Conservation (phyloP, 1,140 invertebrate genomes). For the Metaphire vulgaris region DNA sequence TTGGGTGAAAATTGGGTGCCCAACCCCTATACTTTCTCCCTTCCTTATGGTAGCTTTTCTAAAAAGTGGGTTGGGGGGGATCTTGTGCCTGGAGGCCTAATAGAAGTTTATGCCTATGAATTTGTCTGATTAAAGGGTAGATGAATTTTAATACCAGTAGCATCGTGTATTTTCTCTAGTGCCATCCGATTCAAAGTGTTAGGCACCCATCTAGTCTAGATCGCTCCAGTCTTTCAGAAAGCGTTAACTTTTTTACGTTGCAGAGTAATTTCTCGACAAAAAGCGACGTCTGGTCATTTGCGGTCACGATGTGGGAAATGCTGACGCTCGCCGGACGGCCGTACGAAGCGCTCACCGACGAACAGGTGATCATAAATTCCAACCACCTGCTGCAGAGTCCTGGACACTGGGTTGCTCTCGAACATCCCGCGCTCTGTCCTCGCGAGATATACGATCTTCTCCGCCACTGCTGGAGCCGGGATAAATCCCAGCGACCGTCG, state of each 20-base stretch:
- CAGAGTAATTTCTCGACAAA: constrained; percentile 72
- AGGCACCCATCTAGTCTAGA: no score
- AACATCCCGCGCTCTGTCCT: constrained; percentile 17
- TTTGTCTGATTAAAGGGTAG: no score
- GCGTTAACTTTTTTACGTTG: constrained; percentile 26
- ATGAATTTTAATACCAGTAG: no score
- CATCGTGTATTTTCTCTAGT: no score
- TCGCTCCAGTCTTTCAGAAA: no score
- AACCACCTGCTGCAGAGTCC: not conserved
- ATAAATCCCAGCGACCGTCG: constrained; percentile 63
- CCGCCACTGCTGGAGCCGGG: constrained; percentile 86
- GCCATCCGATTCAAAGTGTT: no score
- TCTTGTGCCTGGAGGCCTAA: no score
- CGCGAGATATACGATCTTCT: constrained; percentile 73
- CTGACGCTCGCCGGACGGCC: constrained; percentile 75
- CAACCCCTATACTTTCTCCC: no score
- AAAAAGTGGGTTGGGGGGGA: no score
- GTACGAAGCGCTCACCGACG: constrained; percentile 69
- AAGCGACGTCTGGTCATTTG: constrained; percentile 82
- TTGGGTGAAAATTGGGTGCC: no score
- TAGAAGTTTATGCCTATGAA: no score
- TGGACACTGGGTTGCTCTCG: not conserved
- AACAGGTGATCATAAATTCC: constrained; percentile 57
- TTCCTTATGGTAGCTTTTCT: no score
- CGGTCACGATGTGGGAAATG: constrained; percentile 81